phyloP scores from a whole-genome alignment of 2,113 vertebrate species.

The Morone chrysops region DNA sequence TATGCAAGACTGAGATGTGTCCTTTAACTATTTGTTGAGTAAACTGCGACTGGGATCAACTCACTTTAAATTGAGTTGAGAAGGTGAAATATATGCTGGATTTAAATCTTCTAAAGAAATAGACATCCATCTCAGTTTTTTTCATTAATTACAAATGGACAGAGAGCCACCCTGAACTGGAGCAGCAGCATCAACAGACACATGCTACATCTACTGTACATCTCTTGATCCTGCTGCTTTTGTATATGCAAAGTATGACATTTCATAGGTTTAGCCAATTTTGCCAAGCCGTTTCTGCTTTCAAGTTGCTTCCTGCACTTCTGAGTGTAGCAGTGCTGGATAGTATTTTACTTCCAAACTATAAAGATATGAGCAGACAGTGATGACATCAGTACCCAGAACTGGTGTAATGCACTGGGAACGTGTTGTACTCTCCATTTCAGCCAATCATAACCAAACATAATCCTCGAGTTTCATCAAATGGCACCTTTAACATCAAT shows the following conservation, averaged over 20 bases:
- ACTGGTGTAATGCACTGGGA: not conserved
- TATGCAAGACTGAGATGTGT: conserved; percentile 26
- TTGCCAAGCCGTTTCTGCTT: not conserved
- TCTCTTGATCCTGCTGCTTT: not conserved
- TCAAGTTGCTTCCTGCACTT: no score
- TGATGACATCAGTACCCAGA: not conserved
- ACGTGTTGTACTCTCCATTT: not conserved
- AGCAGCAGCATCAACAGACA: not conserved
- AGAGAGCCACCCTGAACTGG: not conserved
- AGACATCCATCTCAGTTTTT: not conserved
- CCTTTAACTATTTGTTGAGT: not conserved
- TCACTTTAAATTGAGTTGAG: conserved; percentile 10
- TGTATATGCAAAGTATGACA: not conserved
- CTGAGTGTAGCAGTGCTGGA: no score
- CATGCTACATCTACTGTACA: no score
- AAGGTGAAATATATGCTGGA: conserved; percentile 2
- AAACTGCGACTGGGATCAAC: not conserved
- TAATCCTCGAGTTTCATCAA: conserved; percentile 9
- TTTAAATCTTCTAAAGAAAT: not conserved
- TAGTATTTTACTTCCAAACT: not conserved
- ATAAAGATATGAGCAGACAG: not conserved
- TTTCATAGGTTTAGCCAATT: not conserved
- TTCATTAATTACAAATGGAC: not conserved
- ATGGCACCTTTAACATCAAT: not conserved
- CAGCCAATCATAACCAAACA: not conserved